Evolutionary conservation across 2,797 vertebrate genomes (phyloP).

Genomic region (Eutrigla gurnardus): DNA sequence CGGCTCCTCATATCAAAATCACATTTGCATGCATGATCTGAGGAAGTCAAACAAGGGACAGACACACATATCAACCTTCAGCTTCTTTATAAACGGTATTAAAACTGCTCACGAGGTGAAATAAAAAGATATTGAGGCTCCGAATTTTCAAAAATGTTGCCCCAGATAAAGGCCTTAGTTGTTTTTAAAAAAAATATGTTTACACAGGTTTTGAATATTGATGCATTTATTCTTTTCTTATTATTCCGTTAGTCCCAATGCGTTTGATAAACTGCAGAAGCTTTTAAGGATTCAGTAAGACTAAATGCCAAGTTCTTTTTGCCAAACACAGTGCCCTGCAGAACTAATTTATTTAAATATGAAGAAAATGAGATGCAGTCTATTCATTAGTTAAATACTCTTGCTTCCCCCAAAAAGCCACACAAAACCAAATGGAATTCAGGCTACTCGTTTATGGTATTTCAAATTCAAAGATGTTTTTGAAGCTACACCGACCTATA

Average conservation of each 20-base stretch:
- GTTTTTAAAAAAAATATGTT: not conserved
- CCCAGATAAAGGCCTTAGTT: conserved; percentile 13
- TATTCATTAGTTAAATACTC: conserved; percentile 3
- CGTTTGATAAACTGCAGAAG: conserved; percentile 1
- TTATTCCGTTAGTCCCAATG: not conserved
- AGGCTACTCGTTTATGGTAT: not conserved
- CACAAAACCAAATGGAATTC: not conserved
- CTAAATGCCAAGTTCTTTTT: conserved; percentile 9
- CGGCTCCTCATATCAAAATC: conserved; percentile 55
- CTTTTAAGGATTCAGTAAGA: not conserved
- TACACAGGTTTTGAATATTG: conserved; percentile 12
- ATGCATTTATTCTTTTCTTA: not conserved
- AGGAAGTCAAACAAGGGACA: not conserved
- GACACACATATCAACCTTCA: conserved; percentile 4
- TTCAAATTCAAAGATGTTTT: conserved; percentile 9
- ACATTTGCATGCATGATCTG: conserved; percentile 11
- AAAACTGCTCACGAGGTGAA: not conserved
- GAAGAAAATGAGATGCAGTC: conserved; percentile 15
- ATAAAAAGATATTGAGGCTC: conserved; percentile 14
- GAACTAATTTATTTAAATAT: conserved; percentile 11
- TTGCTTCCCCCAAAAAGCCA: not conserved
- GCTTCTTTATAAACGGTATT: conserved; percentile 13
- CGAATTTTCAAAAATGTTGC: not conserved
- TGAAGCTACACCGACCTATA: not conserved
- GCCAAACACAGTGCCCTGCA: not conserved